Conservation (phyloP, 2,888 invertebrate species). For the Phorcus lineatus region DNA sequence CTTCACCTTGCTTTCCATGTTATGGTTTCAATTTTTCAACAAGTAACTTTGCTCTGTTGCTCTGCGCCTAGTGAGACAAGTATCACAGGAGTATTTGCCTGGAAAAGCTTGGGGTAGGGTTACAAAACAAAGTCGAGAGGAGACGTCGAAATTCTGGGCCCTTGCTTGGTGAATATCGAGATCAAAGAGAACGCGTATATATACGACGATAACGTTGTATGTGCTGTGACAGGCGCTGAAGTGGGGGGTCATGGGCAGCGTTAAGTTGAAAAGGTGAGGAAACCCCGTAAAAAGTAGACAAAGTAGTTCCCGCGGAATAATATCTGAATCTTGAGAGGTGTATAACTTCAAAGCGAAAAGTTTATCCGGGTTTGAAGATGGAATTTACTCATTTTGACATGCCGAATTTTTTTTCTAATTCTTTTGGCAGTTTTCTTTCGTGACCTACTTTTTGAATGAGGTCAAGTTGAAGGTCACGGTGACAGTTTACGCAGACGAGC, state of each 20-base stretch:
- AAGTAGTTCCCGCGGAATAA: slow-evolving; percentile 21
- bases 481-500: too few relatives aligned
- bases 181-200: slow-evolving; percentile 7
- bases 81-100: not conserved
- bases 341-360: not conserved
- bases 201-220: slow-evolving; percentile 6
- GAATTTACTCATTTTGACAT: too few relatives aligned
- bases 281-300: slow-evolving; percentile 7
- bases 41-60: not conserved
- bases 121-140: slow-evolving; percentile 20
- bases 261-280: slow-evolving; percentile 20
- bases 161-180: not conserved
- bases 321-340: not conserved
- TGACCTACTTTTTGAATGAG: too few relatives aligned
- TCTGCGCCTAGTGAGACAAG: not conserved
- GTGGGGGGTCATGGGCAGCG: not conserved
- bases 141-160: not conserved
- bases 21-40: not conserved
- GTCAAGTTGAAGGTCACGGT: too few relatives aligned
- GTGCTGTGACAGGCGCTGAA: slow-evolving; percentile 7
- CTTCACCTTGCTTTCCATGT: not conserved
- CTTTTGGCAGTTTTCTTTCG: too few relatives aligned
- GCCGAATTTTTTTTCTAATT: too few relatives aligned
- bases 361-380: too few relatives aligned
- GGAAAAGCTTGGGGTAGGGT: slow-evolving; percentile 15